A percentile compares a stretch with the other conserved stretches of the same genome.
These are phyloP conservation scores for Mus spretus DNA, from an alignment of 2,797 vertebrate genomes.

Conservation along the genomic window DNA sequence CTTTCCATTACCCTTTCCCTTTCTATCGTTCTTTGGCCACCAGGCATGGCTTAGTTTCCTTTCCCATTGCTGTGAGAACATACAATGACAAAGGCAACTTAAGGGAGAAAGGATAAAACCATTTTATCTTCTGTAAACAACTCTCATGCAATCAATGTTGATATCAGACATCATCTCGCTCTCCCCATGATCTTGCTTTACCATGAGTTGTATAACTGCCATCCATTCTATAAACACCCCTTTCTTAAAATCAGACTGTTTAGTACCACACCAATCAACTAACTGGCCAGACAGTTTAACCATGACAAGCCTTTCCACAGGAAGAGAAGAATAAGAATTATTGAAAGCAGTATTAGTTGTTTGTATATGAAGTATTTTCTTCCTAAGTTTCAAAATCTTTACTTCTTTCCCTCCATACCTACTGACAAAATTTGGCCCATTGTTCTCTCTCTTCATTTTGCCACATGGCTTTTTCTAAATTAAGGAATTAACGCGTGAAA, in stretches of 20 bases:
- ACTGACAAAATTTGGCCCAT: background rate
- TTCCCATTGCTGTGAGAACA: background rate
- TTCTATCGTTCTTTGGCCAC: rapidly evolving
- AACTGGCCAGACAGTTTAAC: background rate
- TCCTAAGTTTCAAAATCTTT: background rate
- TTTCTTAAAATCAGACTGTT: background rate
- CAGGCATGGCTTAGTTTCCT: too few relatives aligned
- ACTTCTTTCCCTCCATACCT: background rate
- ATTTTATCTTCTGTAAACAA: conserved; percentile 4
- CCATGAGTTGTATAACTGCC: background rate
- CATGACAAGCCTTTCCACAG: background rate
- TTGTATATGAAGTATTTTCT: background rate
- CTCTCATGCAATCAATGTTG: background rate
- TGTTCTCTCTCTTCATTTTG: background rate
- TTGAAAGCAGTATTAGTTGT: background rate
- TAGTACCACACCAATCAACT: background rate
- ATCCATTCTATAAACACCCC: background rate
- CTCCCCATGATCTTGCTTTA: background rate
- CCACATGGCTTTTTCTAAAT: background rate
- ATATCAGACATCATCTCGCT: background rate
- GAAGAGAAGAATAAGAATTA: background rate
- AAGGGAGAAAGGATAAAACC: background rate
- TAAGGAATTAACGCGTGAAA: background rate
- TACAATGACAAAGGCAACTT: background rate
- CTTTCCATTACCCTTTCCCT: rapidly evolving